Evolutionary conservation across 2,113 vertebrate genomes (phyloP).

Genomic region (Heterocephalus glaber): DNA sequence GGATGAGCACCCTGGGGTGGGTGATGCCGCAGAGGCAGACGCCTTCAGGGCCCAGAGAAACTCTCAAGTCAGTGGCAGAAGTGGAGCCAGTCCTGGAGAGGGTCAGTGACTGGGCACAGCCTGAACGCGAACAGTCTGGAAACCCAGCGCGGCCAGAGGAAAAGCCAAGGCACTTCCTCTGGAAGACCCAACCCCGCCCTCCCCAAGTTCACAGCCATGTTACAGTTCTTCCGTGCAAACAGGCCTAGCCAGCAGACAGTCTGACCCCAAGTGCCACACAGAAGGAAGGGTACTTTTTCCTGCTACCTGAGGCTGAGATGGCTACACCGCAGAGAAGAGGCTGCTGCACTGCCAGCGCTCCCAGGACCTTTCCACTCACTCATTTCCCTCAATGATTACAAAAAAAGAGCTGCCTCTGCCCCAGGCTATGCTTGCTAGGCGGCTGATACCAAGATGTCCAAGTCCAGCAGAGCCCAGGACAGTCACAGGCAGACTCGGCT

Average conservation of each 20-base stretch:
- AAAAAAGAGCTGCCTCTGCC: background rate
- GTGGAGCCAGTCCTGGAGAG: background rate
- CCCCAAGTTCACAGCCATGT: fast-evolving
- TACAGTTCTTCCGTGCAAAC: fast-evolving
- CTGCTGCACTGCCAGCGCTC: no score
- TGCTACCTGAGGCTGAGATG: background rate
- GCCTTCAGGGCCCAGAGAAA: background rate
- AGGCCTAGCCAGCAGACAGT: no score
- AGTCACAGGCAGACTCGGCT: background rate
- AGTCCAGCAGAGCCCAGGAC: background rate
- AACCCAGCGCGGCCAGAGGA: no score
- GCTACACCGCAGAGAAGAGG: background rate
- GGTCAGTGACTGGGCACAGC: background rate
- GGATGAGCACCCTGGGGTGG: background rate
- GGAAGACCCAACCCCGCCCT: no score
- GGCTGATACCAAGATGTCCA: fast-evolving
- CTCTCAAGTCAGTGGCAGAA: background rate
- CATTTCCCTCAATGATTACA: background rate
- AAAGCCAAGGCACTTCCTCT: no score
- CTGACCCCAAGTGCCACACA: background rate
- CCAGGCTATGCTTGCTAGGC: background rate
- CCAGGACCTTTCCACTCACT: no score
- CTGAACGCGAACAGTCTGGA: background rate
- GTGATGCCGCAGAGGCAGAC: no score
- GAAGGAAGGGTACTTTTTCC: background rate